Conservation (phyloP, 2,888 invertebrate species). For the Graphium colonna region DNA sequence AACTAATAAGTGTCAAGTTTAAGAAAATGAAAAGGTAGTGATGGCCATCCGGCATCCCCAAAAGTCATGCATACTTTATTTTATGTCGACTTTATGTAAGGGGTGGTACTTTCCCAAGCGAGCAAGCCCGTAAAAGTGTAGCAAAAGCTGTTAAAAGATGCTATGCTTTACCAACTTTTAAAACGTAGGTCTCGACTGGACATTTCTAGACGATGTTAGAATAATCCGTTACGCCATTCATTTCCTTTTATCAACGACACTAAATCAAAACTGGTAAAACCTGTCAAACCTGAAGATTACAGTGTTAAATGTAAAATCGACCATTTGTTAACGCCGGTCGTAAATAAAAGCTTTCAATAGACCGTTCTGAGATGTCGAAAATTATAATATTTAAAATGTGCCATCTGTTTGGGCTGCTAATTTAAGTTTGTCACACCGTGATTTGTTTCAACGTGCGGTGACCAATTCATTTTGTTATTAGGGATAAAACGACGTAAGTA, state of each 20-base stretch:
- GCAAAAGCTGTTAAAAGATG: no score
- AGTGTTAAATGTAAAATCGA: background rate
- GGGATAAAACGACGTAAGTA: no score
- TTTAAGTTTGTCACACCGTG: background rate
- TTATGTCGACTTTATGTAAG: no score
- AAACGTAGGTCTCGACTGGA: background rate
- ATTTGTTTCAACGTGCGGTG: background rate
- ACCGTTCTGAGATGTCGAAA: background rate
- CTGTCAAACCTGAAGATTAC: background rate
- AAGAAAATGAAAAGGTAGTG: no score
- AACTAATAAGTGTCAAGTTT: no score
- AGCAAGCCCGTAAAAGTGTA: no score
- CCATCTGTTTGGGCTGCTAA: conserved; percentile 2
- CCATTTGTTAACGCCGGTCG: background rate
- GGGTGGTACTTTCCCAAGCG: no score
- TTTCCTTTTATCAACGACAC: background rate
- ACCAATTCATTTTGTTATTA: background rate
- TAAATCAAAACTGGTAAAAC: background rate
- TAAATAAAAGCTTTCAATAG: conserved; percentile 7
- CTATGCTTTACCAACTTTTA: no score
- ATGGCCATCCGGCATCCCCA: no score
- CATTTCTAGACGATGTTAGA: background rate
- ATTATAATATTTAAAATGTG: conserved; percentile 7
- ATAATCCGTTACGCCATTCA: background rate
- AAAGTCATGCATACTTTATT: no score